Evolutionary conservation across 2,888 invertebrate genomes (phyloP).

Genomic region (Leucozona laternaria): DNA sequence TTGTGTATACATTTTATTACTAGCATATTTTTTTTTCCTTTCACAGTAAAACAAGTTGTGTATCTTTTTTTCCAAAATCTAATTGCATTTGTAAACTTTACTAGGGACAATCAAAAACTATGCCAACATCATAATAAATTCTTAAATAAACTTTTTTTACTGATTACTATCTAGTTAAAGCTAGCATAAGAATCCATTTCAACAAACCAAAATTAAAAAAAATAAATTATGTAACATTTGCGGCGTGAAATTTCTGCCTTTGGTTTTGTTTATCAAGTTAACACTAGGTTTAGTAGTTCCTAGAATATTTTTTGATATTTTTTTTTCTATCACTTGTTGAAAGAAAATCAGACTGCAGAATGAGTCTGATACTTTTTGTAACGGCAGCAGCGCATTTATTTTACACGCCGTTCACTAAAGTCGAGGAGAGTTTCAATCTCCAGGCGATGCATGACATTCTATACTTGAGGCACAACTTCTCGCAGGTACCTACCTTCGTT

Average conservation of each 20-base stretch:
- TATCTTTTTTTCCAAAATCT: not conserved
- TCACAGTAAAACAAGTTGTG: constrained; percentile 9
- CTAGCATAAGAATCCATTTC: not conserved
- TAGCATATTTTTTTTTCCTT: constrained; percentile 37
- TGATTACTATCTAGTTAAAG: not conserved
- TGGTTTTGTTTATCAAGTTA: constrained; percentile 24
- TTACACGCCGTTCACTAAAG: constrained; percentile 98
- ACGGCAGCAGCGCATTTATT: constrained; percentile 91
- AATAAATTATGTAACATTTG: constrained; percentile 58
- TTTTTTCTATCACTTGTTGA: constrained; percentile 34
- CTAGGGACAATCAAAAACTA: not conserved
- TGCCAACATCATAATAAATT: not conserved
- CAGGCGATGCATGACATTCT: constrained; percentile 99
- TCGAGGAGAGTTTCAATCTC: constrained; percentile 99
- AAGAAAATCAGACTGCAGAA: constrained; percentile 78
- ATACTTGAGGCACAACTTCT: constrained; percentile 92
- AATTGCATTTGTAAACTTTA: not conserved
- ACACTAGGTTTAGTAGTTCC: constrained; percentile 27
- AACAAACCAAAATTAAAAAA: not conserved
- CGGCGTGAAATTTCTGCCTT: constrained; percentile 22
- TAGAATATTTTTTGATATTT: not conserved
- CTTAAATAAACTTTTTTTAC: not conserved
- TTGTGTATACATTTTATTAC: constrained; percentile 44
- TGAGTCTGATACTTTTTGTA: constrained; percentile 90
- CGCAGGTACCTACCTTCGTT: constrained; percentile 87